These are phyloP conservation scores for Tethya wilhelma DNA, from an alignment of 37 sponge, comb jelly and placozoan species.

Conservation along the genomic window DNA sequence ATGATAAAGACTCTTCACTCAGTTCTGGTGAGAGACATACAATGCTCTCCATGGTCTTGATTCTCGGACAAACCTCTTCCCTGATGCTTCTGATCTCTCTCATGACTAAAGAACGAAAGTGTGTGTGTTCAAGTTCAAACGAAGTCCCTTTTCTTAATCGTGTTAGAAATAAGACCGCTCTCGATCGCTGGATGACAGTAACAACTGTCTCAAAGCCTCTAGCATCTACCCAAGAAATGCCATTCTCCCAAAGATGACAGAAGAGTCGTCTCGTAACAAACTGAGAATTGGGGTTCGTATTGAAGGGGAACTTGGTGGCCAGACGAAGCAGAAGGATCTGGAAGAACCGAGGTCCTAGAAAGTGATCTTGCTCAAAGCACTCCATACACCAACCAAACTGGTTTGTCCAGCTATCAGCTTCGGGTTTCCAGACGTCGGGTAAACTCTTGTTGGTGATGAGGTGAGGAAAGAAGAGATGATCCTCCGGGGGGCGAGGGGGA, in stretches of 20 bases:
- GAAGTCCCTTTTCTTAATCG: not conserved
- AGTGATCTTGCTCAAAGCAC: not conserved
- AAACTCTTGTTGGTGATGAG: not conserved
- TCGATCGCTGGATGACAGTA: not conserved
- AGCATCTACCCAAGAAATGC: conserved; percentile 11
- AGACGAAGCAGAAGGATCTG: conserved; percentile 26
- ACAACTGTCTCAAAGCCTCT: conserved; percentile 16
- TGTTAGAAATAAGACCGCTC: conserved; percentile 6
- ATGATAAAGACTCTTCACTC: too few relatives aligned
- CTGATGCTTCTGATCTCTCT: not conserved
- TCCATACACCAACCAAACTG: conserved; percentile 36
- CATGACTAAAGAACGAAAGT: not conserved
- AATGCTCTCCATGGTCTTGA: not conserved
- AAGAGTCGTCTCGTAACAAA: not conserved
- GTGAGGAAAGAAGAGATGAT: conserved; percentile 40
- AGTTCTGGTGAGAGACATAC: too few relatives aligned
- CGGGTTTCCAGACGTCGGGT: not conserved
- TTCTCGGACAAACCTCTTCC: conserved; percentile 4
- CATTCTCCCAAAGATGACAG: conserved; percentile 8
- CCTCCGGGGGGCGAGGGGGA: conserved; percentile 13
- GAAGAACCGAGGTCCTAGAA: conserved; percentile 10
- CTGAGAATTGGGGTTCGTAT: conserved; percentile 29
- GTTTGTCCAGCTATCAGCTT: not conserved
- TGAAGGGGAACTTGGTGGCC: conserved; percentile 15
- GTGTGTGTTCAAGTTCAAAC: conserved; percentile 1